Evolutionary conservation across 2,888 invertebrate species (phyloP), one percentile per base, ranked within the genome.

Genomic region (Pycnomerus fuliginosus): DNA sequence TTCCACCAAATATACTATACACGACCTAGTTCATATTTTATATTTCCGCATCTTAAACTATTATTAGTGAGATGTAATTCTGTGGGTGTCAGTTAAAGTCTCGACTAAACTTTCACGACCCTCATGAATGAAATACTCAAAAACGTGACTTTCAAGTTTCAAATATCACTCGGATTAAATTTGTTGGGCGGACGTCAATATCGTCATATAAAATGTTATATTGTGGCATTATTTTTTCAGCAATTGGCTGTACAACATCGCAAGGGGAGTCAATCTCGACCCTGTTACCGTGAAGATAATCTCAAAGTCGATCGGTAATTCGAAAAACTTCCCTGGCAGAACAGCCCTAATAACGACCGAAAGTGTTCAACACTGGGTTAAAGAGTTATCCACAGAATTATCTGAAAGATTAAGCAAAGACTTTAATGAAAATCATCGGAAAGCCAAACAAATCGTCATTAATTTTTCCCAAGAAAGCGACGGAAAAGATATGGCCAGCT

Each of bases 231-330:
- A n/a, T n/a, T n/a, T 43, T 67, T 69, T 32, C 62, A 91, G 91
- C 8, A 74, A 77, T 2, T 96, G 93, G 92, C 66, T 96, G 16
- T 88, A 87, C 68, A 84, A 90, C 57, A 84, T 96, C 48, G 87
- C 90, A 2, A 80, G 87, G 49, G 97, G 97, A 1, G 80, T 90
- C 38, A 94, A 97, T 64, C 71, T 82, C 48, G 97, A 97, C 62
- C 84, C 88, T 8, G 97, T 98, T 0, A 85, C 82, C 44, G 82
- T 85, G 0, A 80, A 92, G 52, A 83, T 92, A 48, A 80, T 93
- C 39, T 80, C 93, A 0, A 95, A 96, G 71, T 95, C 95, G 36
- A 92, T 98, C 57, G 97, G 95, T 0, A 95, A 95, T 62, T 90
- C 93, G 67, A 98, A 98, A 73, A 90, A 90, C 64, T 96, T 98